Percentiles rank a stretch among this genome's conserved stretches.
phyloP scores from a whole-genome alignment of 2,888 invertebrate genomes.

The Leptothorax acervorum region DNA sequence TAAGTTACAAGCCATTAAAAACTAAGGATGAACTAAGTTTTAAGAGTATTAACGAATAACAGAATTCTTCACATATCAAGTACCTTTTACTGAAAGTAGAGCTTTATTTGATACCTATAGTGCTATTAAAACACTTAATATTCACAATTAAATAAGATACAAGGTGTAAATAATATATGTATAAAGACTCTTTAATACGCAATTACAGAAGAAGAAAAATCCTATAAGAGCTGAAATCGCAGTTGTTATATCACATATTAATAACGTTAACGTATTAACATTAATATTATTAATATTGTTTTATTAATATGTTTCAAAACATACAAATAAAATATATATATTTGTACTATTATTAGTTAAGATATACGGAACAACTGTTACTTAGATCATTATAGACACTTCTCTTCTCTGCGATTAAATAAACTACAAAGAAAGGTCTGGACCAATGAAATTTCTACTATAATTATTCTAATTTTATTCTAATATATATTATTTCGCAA shows the following conservation, averaged over 20 bases:
- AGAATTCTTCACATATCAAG: constrained; percentile 27
- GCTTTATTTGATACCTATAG: constrained; percentile 16
- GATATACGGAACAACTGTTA: not conserved
- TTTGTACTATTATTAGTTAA: constrained; percentile 29
- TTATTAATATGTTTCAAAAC: not conserved
- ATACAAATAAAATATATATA: constrained; percentile 1
- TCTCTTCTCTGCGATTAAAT: constrained; percentile 25
- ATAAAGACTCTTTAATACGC: constrained; percentile 16
- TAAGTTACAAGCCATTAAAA: constrained; percentile 8
- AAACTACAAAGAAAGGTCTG: constrained; percentile 22
- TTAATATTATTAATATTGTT: not conserved
- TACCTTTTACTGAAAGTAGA: constrained; percentile 17
- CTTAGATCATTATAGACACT: not conserved
- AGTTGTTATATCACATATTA: not conserved
- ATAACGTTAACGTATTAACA: not conserved
- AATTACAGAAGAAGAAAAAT: constrained; percentile 13
- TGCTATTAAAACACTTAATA: constrained; percentile 22
- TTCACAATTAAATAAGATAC: constrained; percentile 36
- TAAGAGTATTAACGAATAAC: constrained; percentile 16
- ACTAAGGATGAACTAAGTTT: constrained; percentile 12
- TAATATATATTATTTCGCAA: constrained; percentile 46
- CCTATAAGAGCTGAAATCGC: constrained; percentile 18
- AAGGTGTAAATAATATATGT: not conserved
- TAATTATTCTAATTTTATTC: constrained; percentile 30
- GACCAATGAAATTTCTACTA: constrained; percentile 4